These are phyloP conservation scores for Hozukius guyotensis DNA, from an alignment of 2,797 vertebrate genomes.

Conservation along the genomic window DNA sequence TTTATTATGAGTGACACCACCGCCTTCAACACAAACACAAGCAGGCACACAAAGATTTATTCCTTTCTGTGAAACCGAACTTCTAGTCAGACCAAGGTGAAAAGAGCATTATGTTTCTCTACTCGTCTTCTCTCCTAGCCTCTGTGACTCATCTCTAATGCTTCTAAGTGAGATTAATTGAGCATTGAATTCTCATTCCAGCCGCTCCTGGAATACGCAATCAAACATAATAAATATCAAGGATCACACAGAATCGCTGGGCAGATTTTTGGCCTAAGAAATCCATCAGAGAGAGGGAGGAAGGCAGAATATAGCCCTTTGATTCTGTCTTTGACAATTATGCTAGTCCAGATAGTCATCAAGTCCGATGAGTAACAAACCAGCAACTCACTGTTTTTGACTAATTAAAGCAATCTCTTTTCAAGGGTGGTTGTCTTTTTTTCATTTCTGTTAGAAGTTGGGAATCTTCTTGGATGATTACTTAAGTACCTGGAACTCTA, in stretches of 20 bases:
- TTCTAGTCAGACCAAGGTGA: conserved; percentile 28
- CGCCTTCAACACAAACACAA: neutral
- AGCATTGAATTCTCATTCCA: conserved; percentile 50
- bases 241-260: conserved; percentile 35
- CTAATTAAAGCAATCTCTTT: conserved; percentile 48
- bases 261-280: conserved; percentile 31
- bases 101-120: conserved; percentile 15
- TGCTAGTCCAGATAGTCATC: conserved; percentile 6
- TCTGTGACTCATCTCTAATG: conserved; percentile 54
- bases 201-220: conserved; percentile 38
- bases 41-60: neutral
- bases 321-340: conserved; percentile 25
- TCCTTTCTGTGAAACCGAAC: neutral
- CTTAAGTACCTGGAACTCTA: conserved; percentile 54
- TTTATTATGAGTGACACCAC: neutral
- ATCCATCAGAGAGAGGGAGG: conserved; percentile 9
- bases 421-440: conserved; percentile 25
- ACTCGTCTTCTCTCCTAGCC: neutral
- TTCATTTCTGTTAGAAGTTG: conserved; percentile 38
- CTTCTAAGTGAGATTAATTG: conserved; percentile 62
- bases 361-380: conserved; percentile 11
- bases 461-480: conserved; percentile 62
- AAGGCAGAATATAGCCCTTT: conserved; percentile 5
- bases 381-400: conserved; percentile 5
- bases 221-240: conserved; percentile 47